phyloP scores from a whole-genome alignment of 2,888 invertebrate species.

The Sesamia inferens region DNA sequence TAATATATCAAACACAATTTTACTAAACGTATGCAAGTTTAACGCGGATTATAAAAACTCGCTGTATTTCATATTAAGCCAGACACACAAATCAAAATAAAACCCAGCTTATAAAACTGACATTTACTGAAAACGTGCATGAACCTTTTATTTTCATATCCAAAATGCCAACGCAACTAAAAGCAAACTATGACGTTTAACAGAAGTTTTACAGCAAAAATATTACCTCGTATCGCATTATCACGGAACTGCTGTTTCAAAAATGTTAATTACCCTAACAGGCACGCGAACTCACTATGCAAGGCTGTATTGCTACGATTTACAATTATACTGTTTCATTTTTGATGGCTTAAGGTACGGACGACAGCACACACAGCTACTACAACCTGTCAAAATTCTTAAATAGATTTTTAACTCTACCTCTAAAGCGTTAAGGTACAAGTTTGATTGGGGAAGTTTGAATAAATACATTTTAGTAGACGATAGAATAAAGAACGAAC shows the following conservation, averaged over 20 bases:
- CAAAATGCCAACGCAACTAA: slow-evolving; percentile 13
- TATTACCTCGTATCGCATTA: slow-evolving; percentile 30
- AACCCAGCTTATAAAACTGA: neutral
- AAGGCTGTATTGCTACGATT: neutral
- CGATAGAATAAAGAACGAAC: too few species aligned
- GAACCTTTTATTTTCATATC: slow-evolving; percentile 36
- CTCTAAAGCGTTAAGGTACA: too few species aligned
- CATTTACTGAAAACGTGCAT: slow-evolving; percentile 20
- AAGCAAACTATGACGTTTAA: slow-evolving; percentile 19
- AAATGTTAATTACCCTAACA: slow-evolving; percentile 35
- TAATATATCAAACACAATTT: neutral
- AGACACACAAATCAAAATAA: neutral
- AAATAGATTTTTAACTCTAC: too few species aligned
- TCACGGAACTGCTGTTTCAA: slow-evolving; percentile 41
- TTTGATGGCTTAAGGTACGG: too few species aligned
- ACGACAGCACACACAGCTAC: too few species aligned
- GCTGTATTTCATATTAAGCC: neutral
- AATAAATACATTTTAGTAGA: neutral
- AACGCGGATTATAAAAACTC: neutral
- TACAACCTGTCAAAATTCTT: too few species aligned
- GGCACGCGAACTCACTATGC: slow-evolving; percentile 33
- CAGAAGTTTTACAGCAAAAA: slow-evolving; percentile 30
- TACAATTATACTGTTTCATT: neutral
- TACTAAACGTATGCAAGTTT: neutral
- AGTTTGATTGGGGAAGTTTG: too few species aligned